phyloP scores from a whole-genome alignment of 2,113 vertebrate genomes.

The Pica pica region DNA sequence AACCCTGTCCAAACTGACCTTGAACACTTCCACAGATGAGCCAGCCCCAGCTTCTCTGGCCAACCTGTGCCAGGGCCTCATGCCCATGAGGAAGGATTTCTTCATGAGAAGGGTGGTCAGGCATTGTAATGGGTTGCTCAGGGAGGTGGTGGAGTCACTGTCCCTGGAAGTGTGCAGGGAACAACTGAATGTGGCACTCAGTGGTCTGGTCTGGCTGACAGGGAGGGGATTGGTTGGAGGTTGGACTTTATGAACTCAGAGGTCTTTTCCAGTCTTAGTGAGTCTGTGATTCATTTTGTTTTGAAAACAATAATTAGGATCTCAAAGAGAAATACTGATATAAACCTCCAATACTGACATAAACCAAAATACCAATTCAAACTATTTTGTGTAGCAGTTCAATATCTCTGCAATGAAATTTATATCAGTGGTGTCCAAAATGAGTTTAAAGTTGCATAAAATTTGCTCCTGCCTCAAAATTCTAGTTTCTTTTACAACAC shows the following conservation, averaged over 20 bases:
- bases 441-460: background rate
- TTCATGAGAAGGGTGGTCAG: background rate
- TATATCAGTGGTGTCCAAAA: background rate
- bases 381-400: background rate
- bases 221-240: fast-evolving
- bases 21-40: background rate
- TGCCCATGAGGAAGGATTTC: background rate
- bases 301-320: background rate
- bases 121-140: background rate
- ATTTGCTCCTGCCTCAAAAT: background rate
- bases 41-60: background rate
- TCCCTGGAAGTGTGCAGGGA: background rate
- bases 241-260: background rate
- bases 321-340: background rate
- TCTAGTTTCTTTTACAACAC: background rate
- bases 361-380: background rate
- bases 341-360: background rate
- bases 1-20: background rate
- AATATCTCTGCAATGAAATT: background rate
- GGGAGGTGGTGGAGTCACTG: background rate
- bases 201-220: background rate
- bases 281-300: background rate
- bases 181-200: background rate
- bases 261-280: background rate
- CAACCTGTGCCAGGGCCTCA: fast-evolving